Evolutionary conservation across 2,797 vertebrate genomes (phyloP).

Genomic region (Parauchenoglanis punctatus): DNA sequence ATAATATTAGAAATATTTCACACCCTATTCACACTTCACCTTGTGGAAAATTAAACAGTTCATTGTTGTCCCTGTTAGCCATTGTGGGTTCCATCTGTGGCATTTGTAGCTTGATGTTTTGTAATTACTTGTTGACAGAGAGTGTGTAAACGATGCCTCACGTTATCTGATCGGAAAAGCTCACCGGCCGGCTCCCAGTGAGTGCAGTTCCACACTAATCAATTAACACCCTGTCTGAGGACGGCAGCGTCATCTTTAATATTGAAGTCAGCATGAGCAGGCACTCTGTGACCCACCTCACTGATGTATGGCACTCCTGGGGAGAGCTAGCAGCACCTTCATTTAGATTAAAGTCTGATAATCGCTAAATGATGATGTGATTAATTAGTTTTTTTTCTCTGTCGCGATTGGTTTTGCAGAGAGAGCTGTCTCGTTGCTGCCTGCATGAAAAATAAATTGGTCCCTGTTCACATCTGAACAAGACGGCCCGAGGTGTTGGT

Average conservation of each 20-base stretch:
- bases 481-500: slow-evolving; percentile 25
- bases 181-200: slow-evolving; percentile 69
- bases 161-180: slow-evolving; percentile 72
- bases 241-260: slow-evolving; percentile 66
- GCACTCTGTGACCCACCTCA: slow-evolving; percentile 63
- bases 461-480: slow-evolving; percentile 51
- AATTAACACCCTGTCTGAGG: slow-evolving; percentile 79
- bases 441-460: slow-evolving; percentile 45
- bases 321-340: slow-evolving; percentile 59
- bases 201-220: slow-evolving; percentile 71
- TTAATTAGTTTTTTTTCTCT: slow-evolving; percentile 75
- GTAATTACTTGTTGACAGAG: slow-evolving; percentile 74
- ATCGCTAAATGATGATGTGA: slow-evolving; percentile 75
- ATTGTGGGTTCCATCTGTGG: slow-evolving; percentile 56
- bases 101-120: slow-evolving; percentile 67
- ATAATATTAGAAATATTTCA: background rate
- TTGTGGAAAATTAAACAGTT: slow-evolving; percentile 5
- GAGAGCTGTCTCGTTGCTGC: slow-evolving; percentile 52
- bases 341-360: slow-evolving; percentile 69
- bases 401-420: slow-evolving; percentile 33
- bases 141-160: slow-evolving; percentile 75
- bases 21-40: background rate
- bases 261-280: slow-evolving; percentile 55
- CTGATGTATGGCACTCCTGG: slow-evolving; percentile 72
- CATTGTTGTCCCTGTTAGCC: slow-evolving; percentile 15